A percentile compares a stretch with the other conserved stretches of the same genome.
phyloP scores from a whole-genome alignment of 2,888 invertebrate genomes.

The Drosophila picticornis region DNA sequence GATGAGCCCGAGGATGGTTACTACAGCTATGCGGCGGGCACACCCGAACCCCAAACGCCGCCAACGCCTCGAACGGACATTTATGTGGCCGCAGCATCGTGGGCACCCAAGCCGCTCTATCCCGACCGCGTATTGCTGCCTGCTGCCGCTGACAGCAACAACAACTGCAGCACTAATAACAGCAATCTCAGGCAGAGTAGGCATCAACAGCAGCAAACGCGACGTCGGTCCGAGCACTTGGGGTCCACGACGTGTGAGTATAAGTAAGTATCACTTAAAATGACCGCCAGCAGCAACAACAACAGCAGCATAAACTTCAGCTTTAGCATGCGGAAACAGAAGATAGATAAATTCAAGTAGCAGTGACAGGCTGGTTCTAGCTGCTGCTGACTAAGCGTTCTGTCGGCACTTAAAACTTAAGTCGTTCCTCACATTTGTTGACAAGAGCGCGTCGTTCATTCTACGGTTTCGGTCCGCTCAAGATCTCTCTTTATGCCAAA shows the following conservation, averaged over 20 bases:
- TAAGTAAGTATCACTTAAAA: conserved; percentile 79
- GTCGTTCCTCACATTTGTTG: conserved; percentile 43
- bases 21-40: conserved; percentile 80
- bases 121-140: conserved; percentile 81
- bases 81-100: conserved; percentile 90
- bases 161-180: conserved; percentile 57
- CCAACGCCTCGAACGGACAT: conserved; percentile 87
- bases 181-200: conserved; percentile 44
- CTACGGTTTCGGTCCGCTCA: conserved; percentile 16
- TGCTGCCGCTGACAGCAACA: conserved; percentile 58
- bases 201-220: conserved; percentile 48
- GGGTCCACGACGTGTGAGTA: conserved; percentile 84
- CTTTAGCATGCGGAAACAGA: conserved; percentile 39
- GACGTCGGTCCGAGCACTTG: conserved; percentile 79
- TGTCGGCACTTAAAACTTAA: conserved; percentile 69
- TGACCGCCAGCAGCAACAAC: background rate
- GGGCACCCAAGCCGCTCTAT: conserved; percentile 90
- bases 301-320: background rate
- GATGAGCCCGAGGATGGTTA: conserved; percentile 81
- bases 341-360: conserved; percentile 29
- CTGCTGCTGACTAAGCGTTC: conserved; percentile 65
- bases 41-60: conserved; percentile 76
- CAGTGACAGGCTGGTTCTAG: conserved; percentile 13
- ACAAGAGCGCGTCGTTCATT: conserved; percentile 8
- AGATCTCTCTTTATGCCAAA: conserved; percentile 53